These are phyloP conservation scores for Falcaria lacertinaria DNA, from an alignment of 2,888 invertebrate genomes.

Conservation along the genomic window DNA sequence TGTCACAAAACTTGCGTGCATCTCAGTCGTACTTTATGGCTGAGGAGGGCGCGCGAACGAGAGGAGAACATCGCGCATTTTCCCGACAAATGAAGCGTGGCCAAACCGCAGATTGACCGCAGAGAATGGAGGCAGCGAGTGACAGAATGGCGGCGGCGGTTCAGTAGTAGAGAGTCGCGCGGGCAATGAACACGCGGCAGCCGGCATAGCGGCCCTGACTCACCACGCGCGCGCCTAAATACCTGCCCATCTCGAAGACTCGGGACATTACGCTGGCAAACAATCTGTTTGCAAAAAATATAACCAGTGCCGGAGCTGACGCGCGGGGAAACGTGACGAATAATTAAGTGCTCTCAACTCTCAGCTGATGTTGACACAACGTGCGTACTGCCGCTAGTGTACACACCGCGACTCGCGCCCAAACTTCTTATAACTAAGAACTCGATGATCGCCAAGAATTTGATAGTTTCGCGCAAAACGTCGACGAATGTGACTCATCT, in stretches of 20 bases:
- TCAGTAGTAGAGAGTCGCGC: constrained; percentile 72
- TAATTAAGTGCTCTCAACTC: constrained; percentile 38
- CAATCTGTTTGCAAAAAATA: constrained; percentile 19
- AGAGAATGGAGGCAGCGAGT: constrained; percentile 79
- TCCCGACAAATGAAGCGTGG: constrained; percentile 80
- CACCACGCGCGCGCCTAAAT: constrained; percentile 37
- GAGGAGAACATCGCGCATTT: constrained; percentile 64
- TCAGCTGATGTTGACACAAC: constrained; percentile 64
- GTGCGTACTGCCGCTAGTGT: constrained; percentile 14
- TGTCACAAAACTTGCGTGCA: constrained; percentile 63
- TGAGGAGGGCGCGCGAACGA: constrained; percentile 36
- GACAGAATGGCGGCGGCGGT: constrained; percentile 78
- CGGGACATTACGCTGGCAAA: constrained; percentile 32
- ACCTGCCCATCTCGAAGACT: constrained; percentile 34
- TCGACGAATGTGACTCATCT: constrained; percentile 62
- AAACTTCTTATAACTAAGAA: constrained; percentile 37
- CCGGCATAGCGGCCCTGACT: constrained; percentile 35
- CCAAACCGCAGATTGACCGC: constrained; percentile 80
- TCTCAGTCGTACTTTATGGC: constrained; percentile 45
- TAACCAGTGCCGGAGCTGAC: constrained; percentile 28
- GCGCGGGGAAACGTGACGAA: constrained; percentile 52
- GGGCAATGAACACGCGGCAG: constrained; percentile 59
- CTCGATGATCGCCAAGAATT: constrained; percentile 44
- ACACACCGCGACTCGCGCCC: constrained; percentile 17
- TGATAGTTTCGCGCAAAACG: constrained; percentile 37